Base-by-base conservation (phyloP, 2,888 invertebrate species). In the Spilosoma lubricipeda region DNA sequence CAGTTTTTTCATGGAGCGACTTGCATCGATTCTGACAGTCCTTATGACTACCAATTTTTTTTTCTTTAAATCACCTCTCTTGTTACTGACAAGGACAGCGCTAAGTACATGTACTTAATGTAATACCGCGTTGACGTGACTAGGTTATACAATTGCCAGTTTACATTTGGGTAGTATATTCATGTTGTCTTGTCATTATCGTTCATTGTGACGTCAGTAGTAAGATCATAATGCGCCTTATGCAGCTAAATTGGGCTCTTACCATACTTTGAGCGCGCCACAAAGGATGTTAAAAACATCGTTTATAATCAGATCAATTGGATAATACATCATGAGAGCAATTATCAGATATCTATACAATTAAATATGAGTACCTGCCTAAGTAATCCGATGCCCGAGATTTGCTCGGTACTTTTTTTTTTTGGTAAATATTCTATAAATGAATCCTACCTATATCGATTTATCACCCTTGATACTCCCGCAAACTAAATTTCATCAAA, bases 81-180 rank as follows among this genome's bases (percentile, higher is more conserved):
- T 65, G 52, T 65, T 56, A 65, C 30, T 30, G 48, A 56, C 56
- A 70, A 59, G 74, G 70, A 45, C 74, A 13, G 15, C 23, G 33
- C 71, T 71, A 74, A 74, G 42, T 63, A 70, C 70, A 45, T 9
- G 9, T 64, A n/a, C n/a, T n/a, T n/a, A 52, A 33, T 59, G 52
- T 48, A 3, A 36, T 18, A n/a, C 36, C 8, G 27, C 23, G 23
- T 39, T 20, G 45, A 74, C 70, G 74, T 74, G 74, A 74, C 59
- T 36, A n/a, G 70, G 27, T 48, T 70, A 36, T 27, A n/a, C 20
- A 42, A 33, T 23, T 20, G 42, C 9, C 33, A 36, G 33, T 18
- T 56, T 36, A 39, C 18, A 52, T 36, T 52, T 13, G 23, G 33
- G 13, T 18, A 18, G 15, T 36, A 65, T 20, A 64, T 30, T 48